Evolutionary conservation across 2,113 vertebrate species (phyloP).

Genomic region (Eudyptes chrysolophus): DNA sequence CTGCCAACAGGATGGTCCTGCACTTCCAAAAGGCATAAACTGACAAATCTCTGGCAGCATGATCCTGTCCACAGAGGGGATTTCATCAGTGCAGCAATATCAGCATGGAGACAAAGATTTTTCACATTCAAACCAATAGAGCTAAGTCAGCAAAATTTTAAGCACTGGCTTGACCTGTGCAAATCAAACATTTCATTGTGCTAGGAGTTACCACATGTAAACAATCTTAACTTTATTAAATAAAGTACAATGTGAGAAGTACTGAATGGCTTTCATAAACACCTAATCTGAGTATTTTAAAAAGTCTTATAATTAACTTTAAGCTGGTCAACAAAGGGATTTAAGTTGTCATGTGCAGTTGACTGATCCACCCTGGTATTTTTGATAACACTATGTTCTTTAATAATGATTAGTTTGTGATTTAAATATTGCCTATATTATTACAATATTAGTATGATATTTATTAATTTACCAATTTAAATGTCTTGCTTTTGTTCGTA

Average conservation of each 20-base stretch:
- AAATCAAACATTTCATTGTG: background rate
- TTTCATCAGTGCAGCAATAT: background rate
- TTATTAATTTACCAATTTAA: background rate
- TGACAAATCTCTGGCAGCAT: background rate
- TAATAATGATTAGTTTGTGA: background rate
- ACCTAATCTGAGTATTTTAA: background rate
- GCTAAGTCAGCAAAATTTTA: background rate
- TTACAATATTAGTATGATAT: background rate
- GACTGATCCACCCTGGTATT: background rate
- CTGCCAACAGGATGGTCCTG: background rate
- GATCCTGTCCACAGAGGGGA: background rate
- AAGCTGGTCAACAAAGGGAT: background rate
- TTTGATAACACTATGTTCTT: background rate
- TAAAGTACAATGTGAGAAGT: background rate
- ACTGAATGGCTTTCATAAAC: background rate
- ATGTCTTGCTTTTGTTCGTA: background rate
- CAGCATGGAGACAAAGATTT: background rate
- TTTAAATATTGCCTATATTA: background rate
- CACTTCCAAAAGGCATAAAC: background rate
- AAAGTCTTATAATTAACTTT: background rate
- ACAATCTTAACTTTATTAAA: background rate
- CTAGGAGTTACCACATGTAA: background rate
- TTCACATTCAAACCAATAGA: background rate
- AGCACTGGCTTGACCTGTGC: background rate
- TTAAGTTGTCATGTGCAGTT: background rate